These are phyloP conservation scores for Ammodytes marinus DNA, from an alignment of 2,113 vertebrate species.

Conservation along the genomic window DNA sequence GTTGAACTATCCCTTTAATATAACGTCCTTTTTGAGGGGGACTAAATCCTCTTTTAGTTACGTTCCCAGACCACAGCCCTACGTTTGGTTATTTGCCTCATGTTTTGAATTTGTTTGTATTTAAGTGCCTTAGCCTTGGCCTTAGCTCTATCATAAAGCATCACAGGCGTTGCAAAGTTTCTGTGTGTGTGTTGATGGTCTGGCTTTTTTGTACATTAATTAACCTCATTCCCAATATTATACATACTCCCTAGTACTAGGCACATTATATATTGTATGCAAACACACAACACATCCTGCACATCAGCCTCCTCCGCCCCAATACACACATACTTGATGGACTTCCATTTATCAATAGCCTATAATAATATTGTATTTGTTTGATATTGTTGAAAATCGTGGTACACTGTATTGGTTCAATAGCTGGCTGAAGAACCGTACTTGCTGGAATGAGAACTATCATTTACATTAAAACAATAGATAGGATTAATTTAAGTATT, in stretches of 20 bases:
- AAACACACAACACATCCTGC: slow-evolving; percentile 60
- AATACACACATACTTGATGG: slow-evolving; percentile 50
- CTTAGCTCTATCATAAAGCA: slow-evolving; percentile 68
- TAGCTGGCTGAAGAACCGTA: slow-evolving; percentile 71
- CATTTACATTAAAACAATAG: slow-evolving; percentile 57
- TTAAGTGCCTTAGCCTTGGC: slow-evolving; percentile 82
- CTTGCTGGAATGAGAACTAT: slow-evolving; percentile 66
- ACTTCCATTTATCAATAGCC: slow-evolving; percentile 74
- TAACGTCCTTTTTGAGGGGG: neutral
- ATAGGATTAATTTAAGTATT: slow-evolving; percentile 46
- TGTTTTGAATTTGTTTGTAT: slow-evolving; percentile 61
- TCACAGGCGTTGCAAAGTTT: slow-evolving; percentile 54
- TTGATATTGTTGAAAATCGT: slow-evolving; percentile 72
- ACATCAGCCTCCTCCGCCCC: slow-evolving; percentile 48
- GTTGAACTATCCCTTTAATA: too few relatives aligned
- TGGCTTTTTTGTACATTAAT: slow-evolving; percentile 57
- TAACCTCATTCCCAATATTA: slow-evolving; percentile 53
- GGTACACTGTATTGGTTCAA: slow-evolving; percentile 67
- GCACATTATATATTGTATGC: slow-evolving; percentile 67
- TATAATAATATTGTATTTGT: slow-evolving; percentile 70
- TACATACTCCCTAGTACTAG: slow-evolving; percentile 55
- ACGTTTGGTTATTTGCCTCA: slow-evolving; percentile 35
- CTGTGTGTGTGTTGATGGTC: slow-evolving; percentile 50
- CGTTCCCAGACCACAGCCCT: slow-evolving; percentile 33
- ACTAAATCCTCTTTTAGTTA: slow-evolving; percentile 20